Base-by-base conservation (phyloP, 2,113 vertebrate genomes). In the Phalacrocorax aristotelis region DNA sequence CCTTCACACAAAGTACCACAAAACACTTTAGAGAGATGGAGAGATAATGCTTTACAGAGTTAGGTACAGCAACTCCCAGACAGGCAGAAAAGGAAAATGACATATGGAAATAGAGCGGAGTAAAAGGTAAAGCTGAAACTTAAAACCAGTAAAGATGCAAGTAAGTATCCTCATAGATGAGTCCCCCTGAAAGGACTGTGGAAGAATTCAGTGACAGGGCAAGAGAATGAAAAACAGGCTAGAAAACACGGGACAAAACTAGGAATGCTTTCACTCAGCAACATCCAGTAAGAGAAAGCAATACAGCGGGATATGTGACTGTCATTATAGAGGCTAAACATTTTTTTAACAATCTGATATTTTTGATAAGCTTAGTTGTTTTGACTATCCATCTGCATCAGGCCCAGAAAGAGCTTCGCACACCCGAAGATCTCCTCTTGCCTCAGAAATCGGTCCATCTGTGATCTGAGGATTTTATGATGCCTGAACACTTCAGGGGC, bases 1-100 rank as follows among this genome's bases (percentile, higher is more conserved):
- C 93, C 94, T 89, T 98, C 97, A 98, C 92, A 96, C 91, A 90
- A 95, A 97, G 95, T 97, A 97, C 97, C 96, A 96, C 97, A 97
- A 96, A 98, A 97, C 96, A 98, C 93, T 97, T 97, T 96, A 95
- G 96, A 97, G 93, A 96, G 96, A 97, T 95, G 96, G 96, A 97
- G 80, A 97, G 93, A 96, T 97, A 97, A 97, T 97, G 96, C 95
- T 96, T 98, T 97, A 97, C 95, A 96, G 96, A 96, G 95, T 97
- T 96, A 96, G 94, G 96, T 96, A 96, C 95, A 96, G 94, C 88
- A 92, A 95, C 95, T 97, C 95, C 91, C 90, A 97, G 95, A 95
- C 96, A 97, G 95, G 95, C 96, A 97, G 96, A 96, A 97, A 96
- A 90, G 94, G 93, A 97, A 97, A 96, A 97, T 97, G 97, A 97